Percentiles rank a stretch among this genome's conserved stretches.
Evolutionary conservation across 2,113 vertebrate species (phyloP).

Genomic region (Nymphicus hollandicus): DNA sequence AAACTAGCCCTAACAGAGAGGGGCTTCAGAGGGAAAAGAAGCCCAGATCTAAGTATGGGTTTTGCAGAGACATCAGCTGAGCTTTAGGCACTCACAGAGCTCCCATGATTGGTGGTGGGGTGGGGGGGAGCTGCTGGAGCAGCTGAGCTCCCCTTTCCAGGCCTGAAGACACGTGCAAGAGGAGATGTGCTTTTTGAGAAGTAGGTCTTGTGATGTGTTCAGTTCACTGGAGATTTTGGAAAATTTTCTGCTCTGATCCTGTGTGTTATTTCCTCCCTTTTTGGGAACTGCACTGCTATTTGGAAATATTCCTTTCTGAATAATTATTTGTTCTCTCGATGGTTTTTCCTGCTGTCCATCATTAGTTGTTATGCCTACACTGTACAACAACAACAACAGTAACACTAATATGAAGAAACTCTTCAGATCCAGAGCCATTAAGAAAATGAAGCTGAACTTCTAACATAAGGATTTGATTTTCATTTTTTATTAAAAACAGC

Average conservation of each 20-base stretch:
- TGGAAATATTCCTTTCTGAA: background rate
- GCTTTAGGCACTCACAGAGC: background rate
- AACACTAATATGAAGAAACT: background rate
- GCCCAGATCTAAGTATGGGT: background rate
- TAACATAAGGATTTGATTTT: conserved; percentile 47
- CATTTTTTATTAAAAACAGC: conserved; percentile 19
- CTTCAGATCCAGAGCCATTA: background rate
- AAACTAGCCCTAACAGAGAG: background rate
- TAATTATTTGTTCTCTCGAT: background rate
- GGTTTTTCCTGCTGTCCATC: background rate
- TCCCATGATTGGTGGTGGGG: fast-evolving
- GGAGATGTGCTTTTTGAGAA: background rate
- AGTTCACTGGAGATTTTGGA: background rate
- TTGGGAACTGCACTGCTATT: background rate
- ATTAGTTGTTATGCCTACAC: conserved; percentile 35
- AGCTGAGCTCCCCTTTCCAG: background rate
- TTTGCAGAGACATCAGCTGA: background rate
- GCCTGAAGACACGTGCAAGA: background rate
- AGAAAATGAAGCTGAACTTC: background rate
- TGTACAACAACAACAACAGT: conserved; percentile 7
- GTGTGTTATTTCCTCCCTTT: background rate
- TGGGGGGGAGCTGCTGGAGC: background rate
- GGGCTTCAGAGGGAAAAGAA: background rate
- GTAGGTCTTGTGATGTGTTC: fast-evolving
- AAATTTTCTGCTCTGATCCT: background rate